Base-by-base conservation (phyloP, 2,113 vertebrate species). In the Leucoraja erinaceus region DNA sequence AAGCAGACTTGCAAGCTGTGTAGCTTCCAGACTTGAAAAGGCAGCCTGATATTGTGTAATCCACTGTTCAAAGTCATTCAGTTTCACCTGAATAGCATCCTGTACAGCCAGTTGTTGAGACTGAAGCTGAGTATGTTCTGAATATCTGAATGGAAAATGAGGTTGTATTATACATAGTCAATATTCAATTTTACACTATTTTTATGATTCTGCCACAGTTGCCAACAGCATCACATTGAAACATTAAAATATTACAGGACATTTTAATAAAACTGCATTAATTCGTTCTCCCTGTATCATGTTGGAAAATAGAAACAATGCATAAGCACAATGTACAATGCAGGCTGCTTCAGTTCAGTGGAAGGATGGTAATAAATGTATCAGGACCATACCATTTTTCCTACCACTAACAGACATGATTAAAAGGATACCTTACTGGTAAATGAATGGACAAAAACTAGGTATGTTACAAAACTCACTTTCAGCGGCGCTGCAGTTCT, bases 11-110 rank as follows among this genome's bases (percentile, higher is more conserved):
- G 98, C 99, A 66, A 99, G 97, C 94, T 99, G 98, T 0, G 98
- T 98, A 93, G 98, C 98, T 94, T 99, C 98, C 94, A 99, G 95
- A 93, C 98, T 99, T 94, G 92, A 96, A 93, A 99, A 99, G 0
- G 98, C 98, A n/a, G 98, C 97, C 94, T 99, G 98, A 94, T 99
- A 99, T 94, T 99, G 99, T 3, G 98, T 97, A 94, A 99, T 98
- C 98, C 98, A 99, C 94, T 99, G 98, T 94, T 99, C 98, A 95
- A 99, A 97, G 94, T 99, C 99, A 3, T 97, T 96, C 94, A 99
- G 95, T 94, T 99, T 99, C 95, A 97, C 97, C 95, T 98, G 97
- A 94, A 99, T 98, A 93, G 98, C 98, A 93, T 99, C 99, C 94
- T 99, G 98, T 88, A 99, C 98, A 0, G 98, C 98, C 93, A 97